Conservation (phyloP, 37 sponge, comb jelly and placozoan genomes). For the Ianthella basta region DNA sequence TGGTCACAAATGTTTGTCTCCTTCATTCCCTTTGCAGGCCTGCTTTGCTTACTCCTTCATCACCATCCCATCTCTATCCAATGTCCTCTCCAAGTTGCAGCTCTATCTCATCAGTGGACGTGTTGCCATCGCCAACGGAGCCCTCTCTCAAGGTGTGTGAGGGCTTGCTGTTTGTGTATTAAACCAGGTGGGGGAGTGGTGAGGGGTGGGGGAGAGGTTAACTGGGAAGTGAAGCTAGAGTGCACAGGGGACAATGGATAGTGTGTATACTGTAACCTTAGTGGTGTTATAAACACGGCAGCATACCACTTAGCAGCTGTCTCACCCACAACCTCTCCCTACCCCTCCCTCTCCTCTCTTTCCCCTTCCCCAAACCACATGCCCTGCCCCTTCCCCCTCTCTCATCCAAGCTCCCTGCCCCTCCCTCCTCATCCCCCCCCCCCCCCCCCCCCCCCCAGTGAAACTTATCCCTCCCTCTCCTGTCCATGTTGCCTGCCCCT, state of each 20-base stretch:
- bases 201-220: not conserved
- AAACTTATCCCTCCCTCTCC: not conserved
- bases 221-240: too few species aligned
- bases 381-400: too few species aligned
- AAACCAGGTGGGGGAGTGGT: too few species aligned
- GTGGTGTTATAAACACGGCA: too few species aligned
- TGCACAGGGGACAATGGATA: too few species aligned
- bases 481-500: not conserved
- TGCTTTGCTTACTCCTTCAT: slow-evolving; percentile 97
- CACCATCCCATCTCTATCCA: slow-evolving; percentile 90
- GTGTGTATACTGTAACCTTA: too few species aligned
- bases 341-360: not conserved
- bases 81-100: slow-evolving; percentile 70
- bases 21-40: slow-evolving; percentile 44
- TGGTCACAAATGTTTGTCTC: not conserved
- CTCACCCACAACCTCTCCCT: not conserved
- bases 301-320: not conserved
- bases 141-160: slow-evolving; percentile 88
- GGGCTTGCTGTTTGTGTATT: not conserved
- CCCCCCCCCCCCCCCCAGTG: too few species aligned
- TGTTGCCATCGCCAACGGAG: slow-evolving; percentile 93
- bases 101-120: slow-evolving; percentile 89
- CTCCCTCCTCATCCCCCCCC: too few species aligned
- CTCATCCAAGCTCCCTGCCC: too few species aligned
- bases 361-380: too few species aligned